Conservation (phyloP, 2,888 invertebrate genomes). For the Orthonevra nobilis region DNA sequence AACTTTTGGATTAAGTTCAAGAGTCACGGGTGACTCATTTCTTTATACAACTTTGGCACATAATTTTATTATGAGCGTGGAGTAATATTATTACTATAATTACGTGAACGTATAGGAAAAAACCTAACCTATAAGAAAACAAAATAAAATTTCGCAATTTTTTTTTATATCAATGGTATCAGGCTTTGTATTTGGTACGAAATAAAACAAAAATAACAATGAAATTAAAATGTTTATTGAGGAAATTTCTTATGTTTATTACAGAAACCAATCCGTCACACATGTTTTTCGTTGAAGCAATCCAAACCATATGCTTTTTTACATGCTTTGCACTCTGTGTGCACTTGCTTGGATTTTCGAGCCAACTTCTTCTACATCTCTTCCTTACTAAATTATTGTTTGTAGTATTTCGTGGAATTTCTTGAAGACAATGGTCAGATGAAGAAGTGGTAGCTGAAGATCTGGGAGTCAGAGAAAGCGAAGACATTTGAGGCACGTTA, state of each 20-base stretch:
- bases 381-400: neutral
- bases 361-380: neutral
- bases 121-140: neutral
- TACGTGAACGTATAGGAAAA: neutral
- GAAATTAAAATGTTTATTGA: neutral
- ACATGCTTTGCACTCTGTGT: neutral
- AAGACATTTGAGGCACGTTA: neutral
- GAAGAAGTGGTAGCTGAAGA: neutral
- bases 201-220: neutral
- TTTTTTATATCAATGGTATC: neutral
- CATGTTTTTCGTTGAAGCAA: neutral
- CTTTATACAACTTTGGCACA: rapidly evolving
- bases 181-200: neutral
- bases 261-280: neutral
- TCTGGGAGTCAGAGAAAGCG: neutral
- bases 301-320: neutral
- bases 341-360: neutral
- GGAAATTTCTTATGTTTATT: neutral
- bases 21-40: neutral
- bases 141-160: neutral
- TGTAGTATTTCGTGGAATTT: neutral
- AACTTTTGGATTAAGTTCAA: no score
- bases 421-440: neutral
- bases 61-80: neutral
- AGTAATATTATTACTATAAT: neutral